Conservation (phyloP, 1,140 invertebrate genomes). For the Meloidogyne exigua region DNA sequence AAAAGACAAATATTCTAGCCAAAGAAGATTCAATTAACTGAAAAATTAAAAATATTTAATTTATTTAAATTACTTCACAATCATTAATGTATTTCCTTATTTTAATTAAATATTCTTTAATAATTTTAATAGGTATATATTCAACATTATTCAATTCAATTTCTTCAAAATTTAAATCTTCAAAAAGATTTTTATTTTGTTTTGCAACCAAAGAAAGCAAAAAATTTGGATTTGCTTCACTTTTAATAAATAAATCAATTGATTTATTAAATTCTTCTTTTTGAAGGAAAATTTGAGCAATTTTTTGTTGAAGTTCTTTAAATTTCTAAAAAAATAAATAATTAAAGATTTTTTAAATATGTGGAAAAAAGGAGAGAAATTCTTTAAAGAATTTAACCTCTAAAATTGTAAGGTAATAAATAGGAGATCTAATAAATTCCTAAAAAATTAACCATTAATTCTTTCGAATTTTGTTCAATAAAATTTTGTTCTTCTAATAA, state of each 20-base stretch:
- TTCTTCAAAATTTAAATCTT: background rate
- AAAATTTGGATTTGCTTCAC: background rate
- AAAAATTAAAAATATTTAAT: background rate
- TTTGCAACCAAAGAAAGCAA: constrained; percentile 12
- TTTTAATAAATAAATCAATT: constrained; percentile 5
- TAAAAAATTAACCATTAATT: background rate
- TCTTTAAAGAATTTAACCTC: no score
- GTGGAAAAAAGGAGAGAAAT: no score
- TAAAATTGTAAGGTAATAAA: no score
- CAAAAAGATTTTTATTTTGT: constrained; percentile 10
- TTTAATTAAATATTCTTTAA: background rate
- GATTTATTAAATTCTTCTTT: constrained; percentile 1
- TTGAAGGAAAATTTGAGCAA: constrained; percentile 14
- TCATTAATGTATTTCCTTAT: background rate
- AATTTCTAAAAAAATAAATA: background rate
- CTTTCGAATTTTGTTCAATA: background rate
- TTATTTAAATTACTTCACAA: background rate
- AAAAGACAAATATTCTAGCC: background rate
- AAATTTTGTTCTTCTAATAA: background rate
- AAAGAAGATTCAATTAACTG: background rate
- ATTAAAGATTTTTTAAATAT: no score
- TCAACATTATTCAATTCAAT: background rate
- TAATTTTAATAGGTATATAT: background rate
- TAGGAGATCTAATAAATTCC: no score
- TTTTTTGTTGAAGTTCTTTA: constrained; percentile 3